These are phyloP conservation scores for Podarcis siculus DNA, from an alignment of 2,797 vertebrate genomes.

Conservation along the genomic window DNA sequence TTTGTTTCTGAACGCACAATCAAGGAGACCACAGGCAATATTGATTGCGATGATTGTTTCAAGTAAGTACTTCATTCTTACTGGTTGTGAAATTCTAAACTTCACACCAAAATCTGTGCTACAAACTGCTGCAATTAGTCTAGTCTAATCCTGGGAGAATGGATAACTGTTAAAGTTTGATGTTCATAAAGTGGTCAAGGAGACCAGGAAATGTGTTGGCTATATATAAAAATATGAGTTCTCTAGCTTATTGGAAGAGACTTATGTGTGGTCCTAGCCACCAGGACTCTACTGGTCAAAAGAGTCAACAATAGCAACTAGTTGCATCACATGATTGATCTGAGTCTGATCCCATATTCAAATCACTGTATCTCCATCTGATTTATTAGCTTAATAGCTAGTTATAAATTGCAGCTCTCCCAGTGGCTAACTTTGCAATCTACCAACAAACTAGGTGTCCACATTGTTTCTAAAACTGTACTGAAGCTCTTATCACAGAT, in stretches of 20 bases:
- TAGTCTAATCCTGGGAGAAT: conserved; percentile 22
- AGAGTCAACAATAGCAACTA: neutral
- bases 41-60: conserved; percentile 93
- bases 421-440: neutral
- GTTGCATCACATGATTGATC: neutral
- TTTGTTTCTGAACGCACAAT: conserved; percentile 98
- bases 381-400: neutral
- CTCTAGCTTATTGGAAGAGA: neutral
- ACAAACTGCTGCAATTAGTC: conserved; percentile 52
- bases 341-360: neutral
- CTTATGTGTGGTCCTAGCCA: neutral
- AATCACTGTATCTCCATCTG: neutral
- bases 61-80: conserved; percentile 84
- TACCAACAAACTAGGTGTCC: neutral
- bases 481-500: neutral
- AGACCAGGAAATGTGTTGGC: neutral
- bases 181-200: neutral
- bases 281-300: neutral
- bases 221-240: neutral
- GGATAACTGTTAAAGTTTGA: neutral
- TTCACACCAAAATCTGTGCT: neutral
- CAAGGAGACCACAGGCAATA: conserved; percentile 95
- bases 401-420: neutral
- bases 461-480: neutral
- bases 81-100: conserved; percentile 41